Base-by-base conservation (phyloP, 2,888 invertebrate genomes). In the Apodemia mormo region DNA sequence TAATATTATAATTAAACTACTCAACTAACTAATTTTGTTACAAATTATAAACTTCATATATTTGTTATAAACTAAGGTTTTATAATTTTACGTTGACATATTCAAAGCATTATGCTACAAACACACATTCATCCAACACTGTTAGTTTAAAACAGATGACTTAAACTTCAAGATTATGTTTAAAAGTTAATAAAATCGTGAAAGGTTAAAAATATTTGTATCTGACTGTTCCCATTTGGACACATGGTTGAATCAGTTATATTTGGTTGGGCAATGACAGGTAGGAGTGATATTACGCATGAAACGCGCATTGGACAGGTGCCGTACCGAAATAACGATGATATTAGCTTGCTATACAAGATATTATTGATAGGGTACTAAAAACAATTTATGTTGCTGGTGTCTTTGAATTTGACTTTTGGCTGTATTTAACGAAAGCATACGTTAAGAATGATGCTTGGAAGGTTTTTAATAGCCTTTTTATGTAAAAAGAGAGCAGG, bases 221-320 rank as follows among this genome's bases (percentile, higher is more conserved):
- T 8, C 33, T 5, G 29, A 61, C 14, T 30, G 61, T 33, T 61
- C 61, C 33, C 61, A 61, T 61, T 61, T 33, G 61, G 52, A 52
- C 52, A 52, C 52, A 52, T n/a, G 52, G 61, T 33, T 61, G 61
- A 33, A 61, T 33, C 14, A 61, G 61, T 61, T 61, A 61, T 61
- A 61, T 61, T 61, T 61, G 61, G 61, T 61, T 61, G 61, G 61
- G 61, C 61, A 61, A 61, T 61, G 61, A 61, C 30, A 58, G 58
- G 58, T 58, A 58, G 58, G 30, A 58, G 58, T 58, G 58, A 58
- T 10, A 29, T 29, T 30, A 29, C 58, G 58, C 58, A 30, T 33
- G 61, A 61, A 61, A 61, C 61, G 30, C 56, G 56, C 61, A 33
- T 14, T 33, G 61, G 61, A 64, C 64, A 64, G 64, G 64, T 64